A percentile compares a stretch with the other conserved stretches of the same genome.
These are phyloP conservation scores for Rhopilema esculentum DNA, from an alignment of 30 jellyfish, hydroid and myxozoan species.

Conservation along the genomic window DNA sequence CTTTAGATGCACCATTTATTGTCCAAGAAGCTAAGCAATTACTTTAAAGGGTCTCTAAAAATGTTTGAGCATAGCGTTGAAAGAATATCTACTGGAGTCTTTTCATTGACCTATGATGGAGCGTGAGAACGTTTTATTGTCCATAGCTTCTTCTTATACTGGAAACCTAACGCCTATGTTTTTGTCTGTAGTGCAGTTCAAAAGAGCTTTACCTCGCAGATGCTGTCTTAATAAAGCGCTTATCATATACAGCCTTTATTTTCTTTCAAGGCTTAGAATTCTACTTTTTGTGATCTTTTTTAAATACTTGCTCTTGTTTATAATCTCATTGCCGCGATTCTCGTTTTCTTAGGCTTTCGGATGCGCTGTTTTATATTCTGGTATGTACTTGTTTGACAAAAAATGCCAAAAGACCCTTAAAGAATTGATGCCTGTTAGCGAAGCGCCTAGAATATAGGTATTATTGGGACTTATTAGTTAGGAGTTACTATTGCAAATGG, in stretches of 20 bases:
- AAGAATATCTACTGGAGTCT: no score
- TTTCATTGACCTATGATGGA: no score
- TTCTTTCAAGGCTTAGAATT: not conserved
- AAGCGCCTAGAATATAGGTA: not conserved
- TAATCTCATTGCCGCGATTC: not conserved
- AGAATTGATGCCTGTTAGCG: not conserved
- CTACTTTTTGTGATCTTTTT: not conserved
- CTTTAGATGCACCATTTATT: no score
- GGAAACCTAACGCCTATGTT: no score
- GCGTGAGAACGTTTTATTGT: no score
- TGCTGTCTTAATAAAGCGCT: not conserved
- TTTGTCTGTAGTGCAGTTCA: no score
- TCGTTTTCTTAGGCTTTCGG: not conserved
- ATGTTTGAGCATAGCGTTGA: no score
- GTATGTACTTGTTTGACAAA: not conserved
- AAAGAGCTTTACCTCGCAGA: not conserved
- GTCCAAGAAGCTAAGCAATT: no score
- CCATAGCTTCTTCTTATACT: no score
- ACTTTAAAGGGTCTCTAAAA: no score
- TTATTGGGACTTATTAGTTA: not conserved
- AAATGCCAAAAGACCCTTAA: not conserved
- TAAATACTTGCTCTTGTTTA: not conserved
- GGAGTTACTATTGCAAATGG: not conserved
- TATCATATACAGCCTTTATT: not conserved
- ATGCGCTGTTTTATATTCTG: not conserved